These are phyloP conservation scores for Thyatira batis DNA, from an alignment of 2,888 invertebrate species.

Conservation along the genomic window DNA sequence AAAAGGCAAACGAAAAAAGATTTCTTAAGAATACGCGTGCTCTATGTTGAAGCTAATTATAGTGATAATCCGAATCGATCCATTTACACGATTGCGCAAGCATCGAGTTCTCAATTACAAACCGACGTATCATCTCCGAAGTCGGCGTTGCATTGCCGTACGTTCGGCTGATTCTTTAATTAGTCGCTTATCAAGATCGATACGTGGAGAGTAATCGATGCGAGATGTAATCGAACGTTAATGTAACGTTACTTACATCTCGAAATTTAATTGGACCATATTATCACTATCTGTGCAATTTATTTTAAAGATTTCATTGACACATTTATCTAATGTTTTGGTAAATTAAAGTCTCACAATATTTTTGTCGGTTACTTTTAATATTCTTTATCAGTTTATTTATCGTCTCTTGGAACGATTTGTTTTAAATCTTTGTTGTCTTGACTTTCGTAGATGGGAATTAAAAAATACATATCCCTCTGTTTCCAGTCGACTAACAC, in stretches of 20 bases:
- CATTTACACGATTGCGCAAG: slow-evolving; percentile 72
- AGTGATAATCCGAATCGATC: slow-evolving; percentile 71
- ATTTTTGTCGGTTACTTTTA: background rate
- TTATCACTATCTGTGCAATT: slow-evolving; percentile 10
- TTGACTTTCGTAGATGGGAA: slow-evolving; percentile 45
- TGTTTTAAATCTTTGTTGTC: slow-evolving; percentile 23
- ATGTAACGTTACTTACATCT: slow-evolving; percentile 51
- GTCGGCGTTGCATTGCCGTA: slow-evolving; percentile 29
- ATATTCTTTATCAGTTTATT: slow-evolving; percentile 7
- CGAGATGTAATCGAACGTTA: slow-evolving; percentile 60
- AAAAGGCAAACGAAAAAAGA: slow-evolving; percentile 45
- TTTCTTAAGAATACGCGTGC: slow-evolving; percentile 55
- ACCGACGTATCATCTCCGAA: slow-evolving; percentile 59
- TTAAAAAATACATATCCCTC: slow-evolving; percentile 53
- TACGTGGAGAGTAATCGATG: slow-evolving; percentile 57
- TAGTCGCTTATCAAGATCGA: slow-evolving; percentile 68
- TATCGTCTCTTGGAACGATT: slow-evolving; percentile 16
- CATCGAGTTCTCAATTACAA: slow-evolving; percentile 67
- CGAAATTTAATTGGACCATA: slow-evolving; percentile 43
- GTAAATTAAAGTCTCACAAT: background rate
- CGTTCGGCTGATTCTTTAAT: slow-evolving; percentile 65
- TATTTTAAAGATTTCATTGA: slow-evolving; percentile 6
- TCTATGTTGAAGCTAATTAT: slow-evolving; percentile 70
- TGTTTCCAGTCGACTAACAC: slow-evolving; percentile 67
- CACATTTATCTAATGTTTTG: background rate